These are phyloP conservation scores for Glyptemys insculpta DNA, from an alignment of 2,797 vertebrate species.

Conservation along the genomic window DNA sequence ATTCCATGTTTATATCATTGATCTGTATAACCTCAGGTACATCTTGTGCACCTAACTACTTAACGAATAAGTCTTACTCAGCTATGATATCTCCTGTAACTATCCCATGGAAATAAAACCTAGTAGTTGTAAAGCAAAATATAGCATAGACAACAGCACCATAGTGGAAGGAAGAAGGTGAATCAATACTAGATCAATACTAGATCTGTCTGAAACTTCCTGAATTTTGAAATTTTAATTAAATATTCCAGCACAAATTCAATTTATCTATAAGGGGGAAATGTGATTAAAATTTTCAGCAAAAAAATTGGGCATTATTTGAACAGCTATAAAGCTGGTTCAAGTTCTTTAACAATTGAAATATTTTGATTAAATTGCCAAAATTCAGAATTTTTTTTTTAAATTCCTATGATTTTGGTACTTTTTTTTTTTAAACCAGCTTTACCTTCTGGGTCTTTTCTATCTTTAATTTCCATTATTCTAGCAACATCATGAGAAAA, in stretches of 20 bases:
- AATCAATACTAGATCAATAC: too few species aligned
- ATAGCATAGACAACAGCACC: background rate
- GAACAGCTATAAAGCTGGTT: background rate
- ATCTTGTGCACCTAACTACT: too few species aligned
- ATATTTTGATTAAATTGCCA: background rate
- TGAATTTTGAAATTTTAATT: background rate
- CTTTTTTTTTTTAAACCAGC: background rate
- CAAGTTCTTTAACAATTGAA: background rate
- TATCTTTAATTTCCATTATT: background rate
- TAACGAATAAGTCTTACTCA: too few species aligned
- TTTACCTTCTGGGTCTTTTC: background rate
- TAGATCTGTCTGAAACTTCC: background rate
- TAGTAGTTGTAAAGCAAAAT: background rate
- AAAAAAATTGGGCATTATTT: rapidly evolving
- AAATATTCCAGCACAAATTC: background rate
- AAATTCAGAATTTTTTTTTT: background rate
- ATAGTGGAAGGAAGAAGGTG: background rate
- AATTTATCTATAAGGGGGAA: too few species aligned
- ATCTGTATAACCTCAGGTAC: too few species aligned
- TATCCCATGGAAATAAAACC: too few species aligned
- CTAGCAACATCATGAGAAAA: background rate
- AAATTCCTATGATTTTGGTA: background rate
- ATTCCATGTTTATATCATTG: background rate
- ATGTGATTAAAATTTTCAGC: too few species aligned
- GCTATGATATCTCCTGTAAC: too few species aligned